Evolutionary conservation across 2,888 invertebrate genomes (phyloP), one percentile per base, ranked within the genome.

Genomic region (Epirrita christyi): DNA sequence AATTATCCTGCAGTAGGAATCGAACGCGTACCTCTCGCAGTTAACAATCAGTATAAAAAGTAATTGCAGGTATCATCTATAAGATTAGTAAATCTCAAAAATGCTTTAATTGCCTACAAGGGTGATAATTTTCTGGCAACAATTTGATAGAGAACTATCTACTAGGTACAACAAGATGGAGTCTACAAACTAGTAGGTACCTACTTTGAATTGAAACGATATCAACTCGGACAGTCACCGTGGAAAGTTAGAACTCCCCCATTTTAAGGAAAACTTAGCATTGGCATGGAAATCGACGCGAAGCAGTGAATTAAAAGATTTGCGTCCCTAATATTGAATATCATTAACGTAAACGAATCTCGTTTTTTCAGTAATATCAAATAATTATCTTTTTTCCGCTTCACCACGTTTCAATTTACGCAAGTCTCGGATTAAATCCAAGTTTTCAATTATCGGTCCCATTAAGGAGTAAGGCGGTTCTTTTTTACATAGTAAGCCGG

Each of bases 361-460:
- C 61, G 67, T 66, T 62, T 75, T 76, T 75, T 72, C 69, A 70
- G 71, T 69, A 76, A 75, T 70, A 72, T 67, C 66, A 63, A 69
- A 71, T 77, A 75, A 79, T 76, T 74, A 76, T 73, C 75, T 76
- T 75, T 78, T 73, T 80, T 83, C 75, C 73, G 74, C 75, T 73
- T 66, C 74, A 67, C 64, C 70, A 75, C 68, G 71, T 85, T 84
- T 81, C 84, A 80, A 84, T 86, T 83, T 84, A 81, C 78, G 73
- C 72, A 76, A 74, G 73, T 77, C 75, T 79, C 72, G 75, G 81
- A 81, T 83, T 83, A 83, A 81, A 81, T 80, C 78, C 74, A 85
- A 85, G 83, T 85, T 85, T 85, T 85, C 85, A 86, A 85, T 86
- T 86, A 85, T 85, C 80, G 82, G 75, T 66, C 72, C 81, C 80